phyloP scores from a whole-genome alignment of 2,113 vertebrate genomes.

The Odocoileus hemionus region DNA sequence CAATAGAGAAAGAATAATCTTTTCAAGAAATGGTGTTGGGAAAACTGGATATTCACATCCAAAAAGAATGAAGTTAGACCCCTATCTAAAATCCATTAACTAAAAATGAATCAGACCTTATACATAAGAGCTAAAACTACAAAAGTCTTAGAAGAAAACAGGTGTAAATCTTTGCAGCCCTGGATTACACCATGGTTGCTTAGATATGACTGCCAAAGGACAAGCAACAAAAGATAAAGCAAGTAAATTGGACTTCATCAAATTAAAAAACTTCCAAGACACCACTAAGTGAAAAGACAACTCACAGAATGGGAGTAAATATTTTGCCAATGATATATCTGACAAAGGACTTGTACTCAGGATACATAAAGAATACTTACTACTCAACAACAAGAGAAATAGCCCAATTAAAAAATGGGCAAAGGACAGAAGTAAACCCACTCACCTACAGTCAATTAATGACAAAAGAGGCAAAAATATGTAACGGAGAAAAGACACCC shows the following conservation, averaged over 20 bases:
- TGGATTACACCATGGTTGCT: not conserved
- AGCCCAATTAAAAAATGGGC: not conserved
- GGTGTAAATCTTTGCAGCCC: not conserved
- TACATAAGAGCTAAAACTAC: not conserved
- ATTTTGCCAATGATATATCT: not conserved
- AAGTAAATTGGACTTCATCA: not conserved
- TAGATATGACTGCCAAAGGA: not conserved
- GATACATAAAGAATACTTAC: not conserved
- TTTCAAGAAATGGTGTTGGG: not conserved
- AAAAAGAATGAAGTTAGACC: not conserved
- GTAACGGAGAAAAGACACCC: not conserved
- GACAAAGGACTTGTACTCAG: not conserved
- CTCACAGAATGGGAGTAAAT: not conserved
- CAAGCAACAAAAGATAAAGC: not conserved
- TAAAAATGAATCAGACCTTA: not conserved
- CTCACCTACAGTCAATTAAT: not conserved
- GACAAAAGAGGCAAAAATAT: not conserved
- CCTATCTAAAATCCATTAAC: not conserved
- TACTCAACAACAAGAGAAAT: not conserved
- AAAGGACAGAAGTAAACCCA: not conserved
- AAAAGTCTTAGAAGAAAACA: not conserved
- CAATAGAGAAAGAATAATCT: not conserved
- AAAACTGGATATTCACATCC: not conserved
- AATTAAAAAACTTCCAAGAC: not conserved
- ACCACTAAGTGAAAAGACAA: not conserved